Evolutionary conservation across 2,113 vertebrate genomes (phyloP).

Genomic region (Myotis brandtii): DNA sequence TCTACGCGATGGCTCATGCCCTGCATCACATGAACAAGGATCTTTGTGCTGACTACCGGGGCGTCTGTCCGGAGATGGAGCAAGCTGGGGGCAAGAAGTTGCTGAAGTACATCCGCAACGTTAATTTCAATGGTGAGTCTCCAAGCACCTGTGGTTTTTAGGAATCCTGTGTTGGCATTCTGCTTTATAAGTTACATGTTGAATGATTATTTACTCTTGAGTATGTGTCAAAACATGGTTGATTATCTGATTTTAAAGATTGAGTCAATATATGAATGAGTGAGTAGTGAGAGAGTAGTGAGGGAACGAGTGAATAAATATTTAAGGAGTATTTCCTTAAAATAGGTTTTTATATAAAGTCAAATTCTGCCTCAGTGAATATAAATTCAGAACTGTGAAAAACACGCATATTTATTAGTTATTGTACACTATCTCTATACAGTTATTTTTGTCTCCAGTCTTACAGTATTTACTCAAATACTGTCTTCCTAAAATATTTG

Average conservation of each 20-base stretch:
- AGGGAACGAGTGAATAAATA: neutral
- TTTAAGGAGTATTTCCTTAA: neutral
- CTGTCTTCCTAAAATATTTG: neutral
- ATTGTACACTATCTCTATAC: neutral
- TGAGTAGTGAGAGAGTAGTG: neutral
- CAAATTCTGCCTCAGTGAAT: neutral
- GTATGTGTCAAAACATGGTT: neutral
- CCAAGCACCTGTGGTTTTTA: neutral
- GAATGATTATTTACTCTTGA: neutral
- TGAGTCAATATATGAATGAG: neutral
- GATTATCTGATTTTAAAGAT: neutral
- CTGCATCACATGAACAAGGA: conserved; percentile 97
- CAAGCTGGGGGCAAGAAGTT: conserved; percentile 93
- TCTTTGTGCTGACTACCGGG: conserved; percentile 91
- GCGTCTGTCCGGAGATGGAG: conserved; percentile 95
- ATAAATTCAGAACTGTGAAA: neutral
- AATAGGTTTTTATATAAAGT: neutral
- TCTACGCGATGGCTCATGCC: conserved; percentile 96
- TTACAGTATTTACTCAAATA: neutral
- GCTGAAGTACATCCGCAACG: conserved; percentile 94
- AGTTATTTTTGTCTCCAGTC: neutral
- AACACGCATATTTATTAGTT: neutral
- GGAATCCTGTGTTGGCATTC: neutral
- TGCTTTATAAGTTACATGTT: neutral
- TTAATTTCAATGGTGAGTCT: conserved; percentile 94